Evolutionary conservation across 35 echinoderm and acorn worm species (phyloP).

Genomic region (Eucidaris tribuloides): DNA sequence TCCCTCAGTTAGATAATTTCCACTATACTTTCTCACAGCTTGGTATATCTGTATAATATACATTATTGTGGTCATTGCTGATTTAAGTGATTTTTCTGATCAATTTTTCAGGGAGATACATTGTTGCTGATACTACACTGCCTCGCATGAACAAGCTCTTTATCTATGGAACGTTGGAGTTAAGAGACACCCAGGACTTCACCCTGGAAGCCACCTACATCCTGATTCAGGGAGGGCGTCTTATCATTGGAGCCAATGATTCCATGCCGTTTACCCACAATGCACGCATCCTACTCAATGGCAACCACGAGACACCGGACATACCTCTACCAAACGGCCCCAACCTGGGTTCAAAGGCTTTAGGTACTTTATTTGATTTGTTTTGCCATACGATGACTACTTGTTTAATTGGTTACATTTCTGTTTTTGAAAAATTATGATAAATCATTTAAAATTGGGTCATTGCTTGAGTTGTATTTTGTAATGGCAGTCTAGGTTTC

Average conservation of each 20-base stretch:
- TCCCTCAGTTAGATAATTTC: too few species aligned
- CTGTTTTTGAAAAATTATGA: too few species aligned
- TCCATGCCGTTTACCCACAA: constrained; percentile 48
- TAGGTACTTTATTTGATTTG: too few species aligned
- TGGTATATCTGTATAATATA: too few species aligned
- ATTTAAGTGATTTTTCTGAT: too few species aligned
- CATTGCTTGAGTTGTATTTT: too few species aligned
- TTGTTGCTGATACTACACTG: constrained; percentile 47
- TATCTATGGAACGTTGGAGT: constrained; percentile 68
- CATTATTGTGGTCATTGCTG: too few species aligned
- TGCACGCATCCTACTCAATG: constrained; percentile 34
- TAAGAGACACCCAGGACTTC: constrained; percentile 44
- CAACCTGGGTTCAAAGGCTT: constrained; percentile 75
- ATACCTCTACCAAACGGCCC: constrained; percentile 46
- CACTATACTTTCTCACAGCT: too few species aligned
- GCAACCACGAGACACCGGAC: constrained; percentile 64
- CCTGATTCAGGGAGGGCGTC: constrained; percentile 66
- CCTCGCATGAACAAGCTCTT: constrained; percentile 66
- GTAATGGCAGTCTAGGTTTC: too few species aligned
- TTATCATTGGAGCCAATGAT: constrained; percentile 57
- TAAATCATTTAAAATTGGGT: too few species aligned
- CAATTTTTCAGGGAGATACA: constrained; percentile 16
- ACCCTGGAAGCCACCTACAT: constrained; percentile 67
- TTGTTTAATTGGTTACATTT: too few species aligned
- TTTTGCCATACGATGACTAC: too few species aligned